Evolutionary conservation across 1,140 invertebrate genomes (phyloP).

Genomic region (Glomeris maerens): DNA sequence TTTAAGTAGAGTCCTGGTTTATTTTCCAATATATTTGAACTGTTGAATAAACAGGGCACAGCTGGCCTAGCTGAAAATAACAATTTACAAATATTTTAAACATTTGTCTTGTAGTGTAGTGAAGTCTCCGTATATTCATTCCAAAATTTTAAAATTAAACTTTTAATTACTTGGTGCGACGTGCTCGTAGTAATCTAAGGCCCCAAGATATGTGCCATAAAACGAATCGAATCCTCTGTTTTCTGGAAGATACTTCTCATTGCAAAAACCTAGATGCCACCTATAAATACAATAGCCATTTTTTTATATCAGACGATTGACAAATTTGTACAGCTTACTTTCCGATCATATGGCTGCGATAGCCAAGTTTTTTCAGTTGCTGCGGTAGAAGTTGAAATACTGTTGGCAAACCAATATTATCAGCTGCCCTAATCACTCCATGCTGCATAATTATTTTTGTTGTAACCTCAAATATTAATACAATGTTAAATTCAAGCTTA

Average conservation of each 20-base stretch:
- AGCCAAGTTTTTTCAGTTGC: not conserved
- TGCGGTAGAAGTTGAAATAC: not conserved
- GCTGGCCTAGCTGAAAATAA: not conserved
- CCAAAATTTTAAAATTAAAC: not conserved
- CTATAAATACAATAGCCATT: constrained; percentile 14
- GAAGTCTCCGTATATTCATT: constrained; percentile 2
- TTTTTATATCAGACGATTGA: not conserved
- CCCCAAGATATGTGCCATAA: constrained; percentile 24
- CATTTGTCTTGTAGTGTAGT: not conserved
- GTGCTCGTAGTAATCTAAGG: constrained; percentile 20
- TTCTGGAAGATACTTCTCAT: constrained; percentile 25
- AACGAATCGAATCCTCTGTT: constrained; percentile 30
- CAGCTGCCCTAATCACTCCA: not conserved
- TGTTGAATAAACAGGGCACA: not conserved
- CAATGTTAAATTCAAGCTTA: not conserved
- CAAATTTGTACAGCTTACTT: constrained; percentile 13
- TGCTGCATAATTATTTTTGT: not conserved
- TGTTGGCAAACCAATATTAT: not conserved
- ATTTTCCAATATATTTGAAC: not conserved
- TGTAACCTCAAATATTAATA: not conserved
- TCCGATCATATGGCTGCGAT: constrained; percentile 16
- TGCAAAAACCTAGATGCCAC: constrained; percentile 33
- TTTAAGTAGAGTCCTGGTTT: not conserved
- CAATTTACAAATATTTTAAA: not conserved
- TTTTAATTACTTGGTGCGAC: not conserved